phyloP scores from a whole-genome alignment of 2,888 invertebrate species.

The Mesorhabditis spiculigera region DNA sequence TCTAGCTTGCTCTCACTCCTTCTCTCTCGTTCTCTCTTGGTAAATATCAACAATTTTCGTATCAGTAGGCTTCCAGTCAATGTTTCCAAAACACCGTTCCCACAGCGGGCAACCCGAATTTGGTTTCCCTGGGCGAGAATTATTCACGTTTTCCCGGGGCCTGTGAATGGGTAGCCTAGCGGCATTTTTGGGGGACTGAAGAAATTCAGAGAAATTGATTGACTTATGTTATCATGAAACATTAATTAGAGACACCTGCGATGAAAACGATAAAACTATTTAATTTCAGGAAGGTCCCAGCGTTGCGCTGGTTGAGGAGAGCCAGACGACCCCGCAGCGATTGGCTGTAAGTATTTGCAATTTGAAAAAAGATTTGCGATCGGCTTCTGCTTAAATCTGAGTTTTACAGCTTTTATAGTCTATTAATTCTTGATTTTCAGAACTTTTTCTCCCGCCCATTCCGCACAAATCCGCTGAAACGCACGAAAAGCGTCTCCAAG shows the following conservation, averaged over 20 bases:
- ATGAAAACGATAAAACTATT: background rate
- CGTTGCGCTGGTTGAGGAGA: slow-evolving; percentile 23
- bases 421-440: slow-evolving; percentile 25
- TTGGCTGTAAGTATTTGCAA: slow-evolving; percentile 31
- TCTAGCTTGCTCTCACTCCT: too few species aligned
- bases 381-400: slow-evolving; percentile 9
- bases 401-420: background rate
- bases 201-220: background rate
- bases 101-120: too few species aligned
- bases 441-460: slow-evolving; percentile 55
- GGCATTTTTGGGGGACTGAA: too few species aligned
- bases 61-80: too few species aligned
- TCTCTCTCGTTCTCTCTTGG: too few species aligned
- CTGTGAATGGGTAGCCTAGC: too few species aligned
- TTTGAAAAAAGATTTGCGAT: background rate
- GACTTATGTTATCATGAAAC: background rate
- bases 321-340: slow-evolving; percentile 35
- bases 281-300: background rate
- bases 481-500: slow-evolving; percentile 58
- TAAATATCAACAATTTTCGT: too few species aligned
- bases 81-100: too few species aligned
- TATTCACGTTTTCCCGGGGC: background rate
- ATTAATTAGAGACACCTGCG: background rate
- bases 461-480: slow-evolving; percentile 54
- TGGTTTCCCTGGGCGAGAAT: background rate